Conservation (phyloP, 2,113 vertebrate genomes). For the Stigmatopora nigra region DNA sequence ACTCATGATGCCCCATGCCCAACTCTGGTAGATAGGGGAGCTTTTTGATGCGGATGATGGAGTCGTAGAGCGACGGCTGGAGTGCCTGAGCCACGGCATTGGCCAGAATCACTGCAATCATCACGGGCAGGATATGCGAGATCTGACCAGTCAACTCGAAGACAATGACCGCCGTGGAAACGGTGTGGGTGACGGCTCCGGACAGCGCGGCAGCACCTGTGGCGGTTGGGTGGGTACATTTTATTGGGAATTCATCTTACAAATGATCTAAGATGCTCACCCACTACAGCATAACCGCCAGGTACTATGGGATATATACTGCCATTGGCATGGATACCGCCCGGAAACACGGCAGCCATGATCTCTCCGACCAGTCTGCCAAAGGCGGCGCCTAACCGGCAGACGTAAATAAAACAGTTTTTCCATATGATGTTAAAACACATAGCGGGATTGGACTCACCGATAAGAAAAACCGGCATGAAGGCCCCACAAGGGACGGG, state of each 20-base stretch:
- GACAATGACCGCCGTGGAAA: conserved; percentile 95
- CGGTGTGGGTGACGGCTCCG: conserved; percentile 94
- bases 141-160: conserved; percentile 98
- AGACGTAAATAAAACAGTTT: conserved; percentile 13
- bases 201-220: conserved; percentile 88
- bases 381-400: conserved; percentile 83
- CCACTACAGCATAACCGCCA: conserved; percentile 93
- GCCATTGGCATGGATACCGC: conserved; percentile 86
- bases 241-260: not conserved
- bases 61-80: conserved; percentile 95
- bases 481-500: conserved; percentile 96
- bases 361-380: conserved; percentile 92
- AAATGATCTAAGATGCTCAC: conserved; percentile 64
- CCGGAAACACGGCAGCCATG: conserved; percentile 95
- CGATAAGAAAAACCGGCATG: conserved; percentile 98
- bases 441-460: conserved; percentile 62
- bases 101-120: conserved; percentile 97
- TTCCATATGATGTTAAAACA: not conserved
- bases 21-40: conserved; percentile 95
- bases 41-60: conserved; percentile 98
- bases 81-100: conserved; percentile 94
- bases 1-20: conserved; percentile 96
- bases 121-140: conserved; percentile 94
- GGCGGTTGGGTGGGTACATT: not conserved
- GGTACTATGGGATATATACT: conserved; percentile 93